These are phyloP conservation scores for Lepisosteus osseus DNA, from an alignment of 2,113 vertebrate species.

Conservation along the genomic window DNA sequence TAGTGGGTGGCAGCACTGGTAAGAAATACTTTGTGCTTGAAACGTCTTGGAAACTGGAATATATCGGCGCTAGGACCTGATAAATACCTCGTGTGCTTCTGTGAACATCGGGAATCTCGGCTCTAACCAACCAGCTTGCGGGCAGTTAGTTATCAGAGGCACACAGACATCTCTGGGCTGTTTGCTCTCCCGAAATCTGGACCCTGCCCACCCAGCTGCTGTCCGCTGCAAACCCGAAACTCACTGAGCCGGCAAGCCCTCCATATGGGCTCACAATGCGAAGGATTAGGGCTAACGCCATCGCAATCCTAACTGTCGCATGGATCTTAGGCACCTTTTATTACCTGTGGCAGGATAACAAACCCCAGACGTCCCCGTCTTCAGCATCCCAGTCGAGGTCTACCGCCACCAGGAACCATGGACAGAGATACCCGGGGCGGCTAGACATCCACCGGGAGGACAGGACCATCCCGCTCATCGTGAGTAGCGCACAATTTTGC, in stretches of 20 bases:
- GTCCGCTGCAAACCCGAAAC: constrained; percentile 37
- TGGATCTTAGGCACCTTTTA: constrained; percentile 98
- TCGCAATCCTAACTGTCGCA: constrained; percentile 92
- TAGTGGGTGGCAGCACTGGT: no score
- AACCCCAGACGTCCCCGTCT: constrained; percentile 75
- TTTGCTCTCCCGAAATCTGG: no score
- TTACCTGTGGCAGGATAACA: constrained; percentile 98
- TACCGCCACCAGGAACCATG: constrained; percentile 48
- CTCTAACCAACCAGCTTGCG: constrained; percentile 35
- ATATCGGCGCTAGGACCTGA: constrained; percentile 66
- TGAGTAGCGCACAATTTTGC: constrained; percentile 62
- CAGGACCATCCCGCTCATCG: constrained; percentile 82
- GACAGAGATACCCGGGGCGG: constrained; percentile 65
- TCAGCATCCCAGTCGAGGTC: constrained; percentile 59
- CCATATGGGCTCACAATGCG: constrained; percentile 85
- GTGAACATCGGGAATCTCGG: constrained; percentile 34
- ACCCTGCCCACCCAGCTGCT: constrained; percentile 6
- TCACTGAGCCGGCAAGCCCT: constrained; percentile 52
- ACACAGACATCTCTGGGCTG: no score
- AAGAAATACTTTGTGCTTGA: no score
- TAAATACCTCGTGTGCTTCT: constrained; percentile 26
- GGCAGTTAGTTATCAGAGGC: constrained; percentile 4
- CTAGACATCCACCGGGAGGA: constrained; percentile 83
- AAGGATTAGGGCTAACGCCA: constrained; percentile 95
- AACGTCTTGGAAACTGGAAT: constrained; percentile 5